phyloP scores from a whole-genome alignment of 2,797 vertebrate genomes.

The Sphenodon punctatus region DNA sequence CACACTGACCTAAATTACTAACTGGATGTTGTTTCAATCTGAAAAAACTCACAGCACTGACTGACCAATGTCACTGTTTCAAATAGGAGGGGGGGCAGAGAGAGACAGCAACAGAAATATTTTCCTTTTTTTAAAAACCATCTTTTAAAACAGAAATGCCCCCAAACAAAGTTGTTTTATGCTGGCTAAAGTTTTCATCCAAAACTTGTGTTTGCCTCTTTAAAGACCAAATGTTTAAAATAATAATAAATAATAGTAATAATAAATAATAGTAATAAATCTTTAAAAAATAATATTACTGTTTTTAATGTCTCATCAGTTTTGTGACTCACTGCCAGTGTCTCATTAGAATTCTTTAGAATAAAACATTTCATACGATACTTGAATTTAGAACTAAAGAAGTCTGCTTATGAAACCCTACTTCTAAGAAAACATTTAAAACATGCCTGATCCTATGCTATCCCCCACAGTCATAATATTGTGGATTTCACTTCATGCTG shows the following conservation, averaged over 20 bases:
- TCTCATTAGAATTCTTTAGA: no score
- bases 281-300: no score
- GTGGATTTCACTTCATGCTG: background rate
- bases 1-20: background rate
- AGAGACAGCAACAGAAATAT: background rate
- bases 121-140: background rate
- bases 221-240: no score
- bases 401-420: background rate
- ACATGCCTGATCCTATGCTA: background rate
- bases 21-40: background rate
- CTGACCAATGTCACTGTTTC: accelerated
- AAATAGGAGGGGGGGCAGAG: background rate
- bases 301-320: no score
- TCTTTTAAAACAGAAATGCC: background rate
- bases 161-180: background rate
- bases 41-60: background rate
- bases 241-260: no score
- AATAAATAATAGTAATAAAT: no score
- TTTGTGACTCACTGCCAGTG: no score
- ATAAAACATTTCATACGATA: no score
- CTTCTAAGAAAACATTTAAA: background rate
- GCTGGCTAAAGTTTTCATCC: background rate
- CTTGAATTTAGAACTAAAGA: no score
- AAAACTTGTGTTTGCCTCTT: background rate
- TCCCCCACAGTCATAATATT: background rate